A percentile compares a stretch with the other conserved stretches of the same genome.
Conservation (phyloP, 2,113 vertebrate species). For the Bothrops jararaca region DNA sequence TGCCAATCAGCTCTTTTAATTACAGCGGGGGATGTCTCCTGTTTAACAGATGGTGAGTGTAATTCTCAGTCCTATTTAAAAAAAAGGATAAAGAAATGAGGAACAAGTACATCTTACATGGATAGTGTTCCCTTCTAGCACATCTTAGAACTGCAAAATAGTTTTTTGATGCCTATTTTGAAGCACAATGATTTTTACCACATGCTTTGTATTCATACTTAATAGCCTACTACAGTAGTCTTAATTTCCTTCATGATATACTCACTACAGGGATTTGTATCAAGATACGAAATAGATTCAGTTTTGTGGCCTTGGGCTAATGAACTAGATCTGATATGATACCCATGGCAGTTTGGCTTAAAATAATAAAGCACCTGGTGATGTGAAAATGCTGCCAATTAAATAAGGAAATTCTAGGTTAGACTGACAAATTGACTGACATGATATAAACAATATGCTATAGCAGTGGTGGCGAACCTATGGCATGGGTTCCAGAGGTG, state of each 20-base stretch:
- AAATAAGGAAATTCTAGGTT: not conserved
- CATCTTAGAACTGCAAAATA: slow-evolving; percentile 1
- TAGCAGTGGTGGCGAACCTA: too few relatives aligned
- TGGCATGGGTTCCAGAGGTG: too few relatives aligned
- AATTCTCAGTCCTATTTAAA: not conserved
- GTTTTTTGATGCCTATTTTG: not conserved
- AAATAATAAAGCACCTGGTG: not conserved
- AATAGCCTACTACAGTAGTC: not conserved
- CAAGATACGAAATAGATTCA: not conserved
- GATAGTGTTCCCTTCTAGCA: not conserved
- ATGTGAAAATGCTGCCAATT: not conserved
- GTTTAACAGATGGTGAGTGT: not conserved
- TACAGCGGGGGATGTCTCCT: not conserved
- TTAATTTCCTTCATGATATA: not conserved
- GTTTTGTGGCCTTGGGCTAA: not conserved
- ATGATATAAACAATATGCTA: not conserved
- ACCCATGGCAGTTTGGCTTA: not conserved
- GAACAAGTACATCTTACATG: not conserved
- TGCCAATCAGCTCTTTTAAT: not conserved
- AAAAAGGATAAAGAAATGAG: not conserved
- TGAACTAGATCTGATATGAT: not conserved
- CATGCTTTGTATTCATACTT: not conserved
- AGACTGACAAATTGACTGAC: not conserved
- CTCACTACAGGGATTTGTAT: not conserved
- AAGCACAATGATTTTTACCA: not conserved